Conservation (phyloP, 1,140 invertebrate genomes). For the Scaptomyza pallida region DNA sequence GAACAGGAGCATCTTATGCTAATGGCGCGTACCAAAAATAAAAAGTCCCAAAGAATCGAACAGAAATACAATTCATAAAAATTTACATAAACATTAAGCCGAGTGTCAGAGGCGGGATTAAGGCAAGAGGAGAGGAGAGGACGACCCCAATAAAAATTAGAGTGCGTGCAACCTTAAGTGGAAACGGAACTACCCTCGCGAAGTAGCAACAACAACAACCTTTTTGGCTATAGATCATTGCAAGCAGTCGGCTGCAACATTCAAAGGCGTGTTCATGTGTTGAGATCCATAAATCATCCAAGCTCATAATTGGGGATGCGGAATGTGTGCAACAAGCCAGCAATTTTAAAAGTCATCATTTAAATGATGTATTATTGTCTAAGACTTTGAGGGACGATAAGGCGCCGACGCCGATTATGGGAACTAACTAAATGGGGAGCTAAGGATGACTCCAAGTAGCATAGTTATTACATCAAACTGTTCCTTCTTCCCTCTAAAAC, state of each 20-base stretch:
- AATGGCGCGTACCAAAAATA: constrained; percentile 78
- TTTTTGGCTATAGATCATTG: constrained; percentile 64
- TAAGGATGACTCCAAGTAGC: too few relatives aligned
- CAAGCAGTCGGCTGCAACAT: constrained; percentile 16
- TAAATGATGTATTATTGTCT: constrained; percentile 52
- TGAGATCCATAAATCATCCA: constrained; percentile 67
- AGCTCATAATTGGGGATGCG: constrained; percentile 54
- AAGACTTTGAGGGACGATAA: constrained; percentile 13
- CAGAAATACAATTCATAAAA: constrained; percentile 74
- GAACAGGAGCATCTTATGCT: constrained; percentile 69
- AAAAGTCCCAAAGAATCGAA: constrained; percentile 40
- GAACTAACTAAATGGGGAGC: too few relatives aligned
- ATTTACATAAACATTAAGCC: constrained; percentile 57
- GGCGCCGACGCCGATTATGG: not conserved
- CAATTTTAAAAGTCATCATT: constrained; percentile 10
- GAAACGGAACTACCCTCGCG: constrained; percentile 48
- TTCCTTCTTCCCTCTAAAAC: too few relatives aligned
- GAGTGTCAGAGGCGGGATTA: constrained; percentile 28
- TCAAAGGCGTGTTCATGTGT: constrained; percentile 34
- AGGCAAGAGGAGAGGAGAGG: not conserved
- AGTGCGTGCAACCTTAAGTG: constrained; percentile 59
- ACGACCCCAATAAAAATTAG: constrained; percentile 68
- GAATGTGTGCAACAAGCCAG: constrained; percentile 9
- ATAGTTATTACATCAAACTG: too few relatives aligned
- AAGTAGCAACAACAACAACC: constrained; percentile 21